phyloP scores from a whole-genome alignment of 2,113 vertebrate genomes.

The Chrysochloris asiatica region DNA sequence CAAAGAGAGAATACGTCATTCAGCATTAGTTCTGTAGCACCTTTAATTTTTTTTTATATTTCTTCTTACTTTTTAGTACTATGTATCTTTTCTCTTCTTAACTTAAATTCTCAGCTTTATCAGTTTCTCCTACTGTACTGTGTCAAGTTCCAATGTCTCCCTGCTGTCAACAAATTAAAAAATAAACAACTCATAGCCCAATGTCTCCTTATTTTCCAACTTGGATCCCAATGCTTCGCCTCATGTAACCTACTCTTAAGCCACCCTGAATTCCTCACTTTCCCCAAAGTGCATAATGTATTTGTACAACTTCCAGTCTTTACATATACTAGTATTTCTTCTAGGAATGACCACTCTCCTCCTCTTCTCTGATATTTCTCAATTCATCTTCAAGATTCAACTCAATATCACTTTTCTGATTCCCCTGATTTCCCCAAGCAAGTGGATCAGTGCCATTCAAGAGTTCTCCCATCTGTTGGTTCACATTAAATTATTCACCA shows the following conservation, averaged over 20 bases:
- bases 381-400: background rate
- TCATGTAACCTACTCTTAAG: background rate
- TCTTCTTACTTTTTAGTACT: background rate
- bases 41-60: background rate
- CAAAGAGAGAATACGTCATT: background rate
- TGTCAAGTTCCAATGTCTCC: background rate
- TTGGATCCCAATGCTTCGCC: background rate
- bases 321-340: background rate
- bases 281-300: background rate
- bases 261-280: background rate
- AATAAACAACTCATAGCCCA: background rate
- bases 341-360: background rate
- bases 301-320: conserved; percentile 6
- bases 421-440: background rate
- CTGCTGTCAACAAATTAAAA: background rate
- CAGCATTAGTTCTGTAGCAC: background rate
- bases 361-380: background rate
- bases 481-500: too few relatives aligned
- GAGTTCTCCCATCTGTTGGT: too few relatives aligned
- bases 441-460: background rate
- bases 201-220: background rate
- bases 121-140: background rate
- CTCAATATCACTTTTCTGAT: background rate
- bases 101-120: conserved; percentile 6
- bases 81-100: background rate